phyloP scores from a whole-genome alignment of 2,797 vertebrate genomes.

The Pipistrellus pygmaeus region DNA sequence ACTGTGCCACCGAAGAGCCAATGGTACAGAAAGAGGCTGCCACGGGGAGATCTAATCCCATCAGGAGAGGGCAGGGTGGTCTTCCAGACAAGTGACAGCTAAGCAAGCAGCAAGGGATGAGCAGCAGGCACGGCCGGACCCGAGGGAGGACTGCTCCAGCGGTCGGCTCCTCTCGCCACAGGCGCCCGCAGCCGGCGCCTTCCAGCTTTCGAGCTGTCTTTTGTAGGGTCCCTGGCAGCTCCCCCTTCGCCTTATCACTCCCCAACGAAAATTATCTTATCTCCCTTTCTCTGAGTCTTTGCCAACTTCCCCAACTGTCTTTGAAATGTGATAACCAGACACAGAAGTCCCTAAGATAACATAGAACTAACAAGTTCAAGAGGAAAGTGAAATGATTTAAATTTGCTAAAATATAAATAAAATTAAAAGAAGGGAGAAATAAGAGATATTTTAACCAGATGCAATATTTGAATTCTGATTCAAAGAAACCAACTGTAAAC shows the following conservation, averaged over 20 bases:
- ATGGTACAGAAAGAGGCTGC: neutral
- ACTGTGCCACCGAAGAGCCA: neutral
- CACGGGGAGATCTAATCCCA: neutral
- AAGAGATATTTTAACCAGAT: neutral
- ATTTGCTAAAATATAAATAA: no score
- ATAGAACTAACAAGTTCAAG: neutral
- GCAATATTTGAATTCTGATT: slow-evolving; percentile 29
- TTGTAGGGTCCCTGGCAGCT: neutral
- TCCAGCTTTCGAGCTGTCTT: neutral
- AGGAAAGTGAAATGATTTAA: neutral
- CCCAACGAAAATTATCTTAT: neutral
- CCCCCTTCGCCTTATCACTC: neutral
- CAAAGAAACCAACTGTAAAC: neutral
- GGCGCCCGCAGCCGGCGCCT: neutral
- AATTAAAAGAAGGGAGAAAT: no score
- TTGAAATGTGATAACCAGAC: neutral
- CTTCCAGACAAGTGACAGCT: neutral
- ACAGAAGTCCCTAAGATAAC: neutral
- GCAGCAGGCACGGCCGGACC: neutral
- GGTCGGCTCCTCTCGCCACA: neutral
- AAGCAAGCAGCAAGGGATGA: neutral
- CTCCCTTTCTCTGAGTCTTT: neutral
- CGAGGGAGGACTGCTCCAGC: rapidly evolving
- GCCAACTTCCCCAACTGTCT: neutral
- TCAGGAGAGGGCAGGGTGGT: neutral